Evolutionary conservation across 2,113 vertebrate genomes (phyloP), one percentile per base, ranked within the genome.

Genomic region (Caranx ignobilis): DNA sequence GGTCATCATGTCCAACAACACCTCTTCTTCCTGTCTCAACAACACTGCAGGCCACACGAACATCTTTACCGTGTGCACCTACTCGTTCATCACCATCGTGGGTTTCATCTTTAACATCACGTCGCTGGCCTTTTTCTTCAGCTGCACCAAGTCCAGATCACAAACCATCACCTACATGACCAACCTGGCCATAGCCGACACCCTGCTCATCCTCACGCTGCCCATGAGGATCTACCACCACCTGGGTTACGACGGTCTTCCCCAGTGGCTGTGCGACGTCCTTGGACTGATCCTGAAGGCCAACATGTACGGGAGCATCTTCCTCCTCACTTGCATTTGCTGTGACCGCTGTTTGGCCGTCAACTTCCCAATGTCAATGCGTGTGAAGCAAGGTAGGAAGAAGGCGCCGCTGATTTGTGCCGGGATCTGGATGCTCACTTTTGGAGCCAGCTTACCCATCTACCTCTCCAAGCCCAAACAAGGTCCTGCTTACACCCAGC

Each of bases 251-350:
- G 0, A 0, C 0, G 0, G 0, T 0, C 32, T 82, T 0, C 11
- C 37, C 1, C 66, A 5, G 26, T 3, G 0, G 7, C 26, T 91
- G 18, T 95, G 94, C 7, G 83, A 93, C 0, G 9, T 13, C 18
- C 32, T 79, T 0, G 93, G 92, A 11, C 66, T 93, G 39, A 21
- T 94, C 21, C 81, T 95, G 43, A 88, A 95, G 60, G 86, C 88
- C 48, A 95, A 95, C 90, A 96, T 96, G 94, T 96, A 95, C 1
- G 87, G 93, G 9, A 96, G 95, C 86, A 94, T 96, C 79, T 93
- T 95, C 66, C 85, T 95, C 59, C 91, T 95, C 37, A 91, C 81
- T 8, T 92, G 89, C 81, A 93, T 95, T 47, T 94, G 92, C 83
- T 77, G 92, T 9, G 95, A 96, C 61, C 93, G 94, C 4, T 94